Evolutionary conservation across 2,113 vertebrate genomes (phyloP).

Genomic region (Apus apus): DNA sequence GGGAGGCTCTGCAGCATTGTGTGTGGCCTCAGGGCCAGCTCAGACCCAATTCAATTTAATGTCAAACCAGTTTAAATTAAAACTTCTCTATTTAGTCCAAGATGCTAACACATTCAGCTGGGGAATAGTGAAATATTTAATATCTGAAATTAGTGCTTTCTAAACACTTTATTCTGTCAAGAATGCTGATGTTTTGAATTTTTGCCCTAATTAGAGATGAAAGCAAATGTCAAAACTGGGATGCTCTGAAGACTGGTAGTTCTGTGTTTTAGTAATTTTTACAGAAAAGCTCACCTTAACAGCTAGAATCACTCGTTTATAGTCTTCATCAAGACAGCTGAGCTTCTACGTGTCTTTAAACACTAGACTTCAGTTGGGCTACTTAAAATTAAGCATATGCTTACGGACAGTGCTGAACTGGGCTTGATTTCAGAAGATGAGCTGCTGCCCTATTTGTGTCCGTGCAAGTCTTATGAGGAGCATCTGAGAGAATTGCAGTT

Average conservation of each 20-base stretch:
- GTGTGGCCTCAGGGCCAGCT: not conserved
- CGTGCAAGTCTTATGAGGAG: not conserved
- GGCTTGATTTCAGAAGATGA: not conserved
- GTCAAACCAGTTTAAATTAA: conserved; percentile 19
- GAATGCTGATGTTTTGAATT: not conserved
- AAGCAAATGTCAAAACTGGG: not conserved
- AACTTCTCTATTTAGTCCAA: not conserved
- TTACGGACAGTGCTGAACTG: not conserved
- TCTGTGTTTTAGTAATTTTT: not conserved
- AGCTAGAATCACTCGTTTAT: not conserved
- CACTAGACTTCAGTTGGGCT: not conserved
- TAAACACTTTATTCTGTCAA: not conserved
- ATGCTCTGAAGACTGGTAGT: not conserved
- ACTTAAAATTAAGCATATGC: not conserved
- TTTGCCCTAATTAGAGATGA: conserved; percentile 9
- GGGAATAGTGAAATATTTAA: not conserved
- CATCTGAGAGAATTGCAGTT: not conserved
- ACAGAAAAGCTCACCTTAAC: not conserved
- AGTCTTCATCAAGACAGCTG: not conserved
- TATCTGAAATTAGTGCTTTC: not conserved
- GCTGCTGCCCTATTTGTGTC: not conserved
- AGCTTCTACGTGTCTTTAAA: not conserved
- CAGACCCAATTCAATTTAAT: conserved; percentile 24
- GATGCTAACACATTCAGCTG: not conserved
- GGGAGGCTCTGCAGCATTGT: not conserved